Conservation (phyloP, 2,113 vertebrate genomes). For the Heliornis fulica region DNA sequence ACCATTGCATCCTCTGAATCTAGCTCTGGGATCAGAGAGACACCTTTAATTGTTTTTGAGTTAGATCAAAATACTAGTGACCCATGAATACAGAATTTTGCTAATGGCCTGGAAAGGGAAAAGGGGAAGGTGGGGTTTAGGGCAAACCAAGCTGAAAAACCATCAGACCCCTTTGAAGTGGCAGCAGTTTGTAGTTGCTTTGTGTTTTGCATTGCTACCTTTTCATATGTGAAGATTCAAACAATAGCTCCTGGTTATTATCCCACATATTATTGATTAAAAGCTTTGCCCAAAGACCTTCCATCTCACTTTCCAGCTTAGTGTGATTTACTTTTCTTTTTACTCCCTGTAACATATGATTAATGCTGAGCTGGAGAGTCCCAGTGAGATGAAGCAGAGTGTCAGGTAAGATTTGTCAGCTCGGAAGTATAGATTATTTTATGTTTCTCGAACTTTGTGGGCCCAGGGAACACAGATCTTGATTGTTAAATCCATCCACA, state of each 20-base stretch:
- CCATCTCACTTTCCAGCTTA: slow-evolving; percentile 84
- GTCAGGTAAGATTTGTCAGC: slow-evolving; percentile 92
- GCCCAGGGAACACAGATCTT: slow-evolving; percentile 82
- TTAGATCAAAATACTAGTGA: slow-evolving; percentile 17
- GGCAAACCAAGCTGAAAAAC: not conserved
- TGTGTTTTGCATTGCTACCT: slow-evolving; percentile 61
- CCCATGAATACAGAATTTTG: not conserved
- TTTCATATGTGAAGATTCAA: slow-evolving; percentile 76
- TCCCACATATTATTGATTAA: slow-evolving; percentile 86
- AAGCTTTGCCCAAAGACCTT: slow-evolving; percentile 84
- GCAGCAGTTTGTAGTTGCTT: slow-evolving; percentile 28
- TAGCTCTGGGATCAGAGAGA: not conserved
- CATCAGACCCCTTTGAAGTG: not conserved
- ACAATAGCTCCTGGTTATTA: slow-evolving; percentile 83
- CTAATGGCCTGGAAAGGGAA: not conserved
- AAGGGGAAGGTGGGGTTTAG: not conserved
- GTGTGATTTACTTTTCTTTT: slow-evolving; percentile 84
- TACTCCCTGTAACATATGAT: slow-evolving; percentile 85
- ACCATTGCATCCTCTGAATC: not conserved
- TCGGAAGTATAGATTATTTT: slow-evolving; percentile 93
- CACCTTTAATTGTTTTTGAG: slow-evolving; percentile 30
- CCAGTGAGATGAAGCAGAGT: slow-evolving; percentile 80
- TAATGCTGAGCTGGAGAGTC: slow-evolving; percentile 87
- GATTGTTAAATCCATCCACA: slow-evolving; percentile 90
- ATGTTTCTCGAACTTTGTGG: slow-evolving; percentile 89